Percentiles rank a stretch among this genome's conserved stretches.
Conservation (phyloP, 1,140 invertebrate species). For the Sarcophaga bullata region DNA sequence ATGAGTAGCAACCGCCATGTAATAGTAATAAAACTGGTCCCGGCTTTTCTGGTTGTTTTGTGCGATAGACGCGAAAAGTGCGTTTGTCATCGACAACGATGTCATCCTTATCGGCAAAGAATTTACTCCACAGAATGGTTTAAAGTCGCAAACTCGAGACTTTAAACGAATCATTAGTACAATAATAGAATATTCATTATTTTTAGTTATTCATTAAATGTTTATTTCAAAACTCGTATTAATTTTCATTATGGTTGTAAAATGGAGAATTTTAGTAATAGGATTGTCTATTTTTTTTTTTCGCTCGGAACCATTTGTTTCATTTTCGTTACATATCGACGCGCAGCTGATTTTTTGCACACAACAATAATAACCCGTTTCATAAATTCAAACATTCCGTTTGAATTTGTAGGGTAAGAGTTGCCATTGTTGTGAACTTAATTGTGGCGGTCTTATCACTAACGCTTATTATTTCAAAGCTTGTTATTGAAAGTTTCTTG, state of each 20-base stretch:
- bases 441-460: too few relatives aligned
- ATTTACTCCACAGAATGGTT: slow-evolving; percentile 84
- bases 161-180: slow-evolving; percentile 61
- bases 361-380: neutral
- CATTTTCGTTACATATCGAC: neutral
- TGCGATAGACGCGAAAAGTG: slow-evolving; percentile 82
- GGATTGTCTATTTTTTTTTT: slow-evolving; percentile 12
- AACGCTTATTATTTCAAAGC: too few relatives aligned
- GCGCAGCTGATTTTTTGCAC: slow-evolving; percentile 23
- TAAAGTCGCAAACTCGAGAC: slow-evolving; percentile 74
- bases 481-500: too few relatives aligned
- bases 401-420: too few relatives aligned
- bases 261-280: neutral
- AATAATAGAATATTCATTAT: slow-evolving; percentile 27
- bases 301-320: neutral
- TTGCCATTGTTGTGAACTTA: too few relatives aligned
- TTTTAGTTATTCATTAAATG: slow-evolving; percentile 50
- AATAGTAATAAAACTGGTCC: slow-evolving; percentile 87
- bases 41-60: slow-evolving; percentile 71
- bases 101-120: slow-evolving; percentile 80
- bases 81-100: slow-evolving; percentile 75
- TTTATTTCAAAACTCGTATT: slow-evolving; percentile 7
- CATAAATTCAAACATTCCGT: neutral
- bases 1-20: slow-evolving; percentile 97
- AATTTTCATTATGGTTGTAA: neutral